Percentiles rank a stretch among this genome's conserved stretches.
These are phyloP conservation scores for Myiagra hebetior DNA, from an alignment of 2,113 vertebrate genomes.

Conservation along the genomic window DNA sequence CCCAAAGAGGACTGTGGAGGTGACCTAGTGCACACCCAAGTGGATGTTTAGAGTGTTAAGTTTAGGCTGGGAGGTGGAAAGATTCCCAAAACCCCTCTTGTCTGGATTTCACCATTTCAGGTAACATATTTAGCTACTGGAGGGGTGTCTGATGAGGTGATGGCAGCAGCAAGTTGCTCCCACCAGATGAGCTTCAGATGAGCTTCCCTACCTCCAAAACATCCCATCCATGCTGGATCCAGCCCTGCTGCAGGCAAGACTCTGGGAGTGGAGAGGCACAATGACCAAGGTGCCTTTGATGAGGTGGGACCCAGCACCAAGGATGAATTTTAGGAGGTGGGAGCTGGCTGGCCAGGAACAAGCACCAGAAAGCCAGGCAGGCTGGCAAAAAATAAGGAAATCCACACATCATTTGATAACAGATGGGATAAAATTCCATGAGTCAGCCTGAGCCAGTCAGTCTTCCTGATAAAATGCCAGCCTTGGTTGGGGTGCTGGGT, in stretches of 20 bases:
- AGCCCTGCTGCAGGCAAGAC: background rate
- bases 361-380: background rate
- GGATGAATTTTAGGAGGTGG: background rate
- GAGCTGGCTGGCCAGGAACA: background rate
- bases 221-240: background rate
- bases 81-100: fast-evolving
- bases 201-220: background rate
- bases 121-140: background rate
- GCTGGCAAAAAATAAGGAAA: background rate
- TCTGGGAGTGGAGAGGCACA: background rate
- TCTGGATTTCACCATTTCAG: background rate
- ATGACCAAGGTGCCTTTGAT: background rate
- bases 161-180: background rate
- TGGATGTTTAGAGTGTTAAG: background rate
- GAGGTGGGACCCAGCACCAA: background rate
- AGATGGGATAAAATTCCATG: background rate
- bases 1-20: background rate
- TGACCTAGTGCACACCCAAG: too few species aligned
- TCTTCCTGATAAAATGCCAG: background rate
- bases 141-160: background rate
- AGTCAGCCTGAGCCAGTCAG: background rate
- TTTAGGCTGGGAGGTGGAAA: background rate
- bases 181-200: background rate
- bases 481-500: too few species aligned
- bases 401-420: background rate